Conservation (phyloP, 2,113 vertebrate genomes). For the Pelvicachromis taeniatus region DNA sequence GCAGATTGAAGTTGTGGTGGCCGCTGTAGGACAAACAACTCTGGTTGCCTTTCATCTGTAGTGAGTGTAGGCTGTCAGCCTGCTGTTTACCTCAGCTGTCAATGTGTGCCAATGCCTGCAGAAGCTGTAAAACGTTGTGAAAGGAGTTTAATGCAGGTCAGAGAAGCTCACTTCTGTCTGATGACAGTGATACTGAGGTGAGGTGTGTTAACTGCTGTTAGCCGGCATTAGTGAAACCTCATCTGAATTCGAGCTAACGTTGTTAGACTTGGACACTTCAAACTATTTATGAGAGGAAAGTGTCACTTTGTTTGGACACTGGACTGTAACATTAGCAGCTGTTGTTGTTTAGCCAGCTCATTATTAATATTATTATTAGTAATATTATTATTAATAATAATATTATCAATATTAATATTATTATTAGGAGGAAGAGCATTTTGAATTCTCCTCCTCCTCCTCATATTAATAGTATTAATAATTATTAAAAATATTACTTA, state of each 20-base stretch:
- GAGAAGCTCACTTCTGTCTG: too few species aligned
- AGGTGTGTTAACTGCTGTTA: not conserved
- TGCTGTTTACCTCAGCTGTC: not conserved
- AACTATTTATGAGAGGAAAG: not conserved
- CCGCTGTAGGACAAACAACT: not conserved
- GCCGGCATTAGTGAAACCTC: not conserved
- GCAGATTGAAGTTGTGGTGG: not conserved
- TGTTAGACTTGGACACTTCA: not conserved
- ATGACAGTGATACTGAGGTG: not conserved
- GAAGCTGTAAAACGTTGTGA: too few species aligned
- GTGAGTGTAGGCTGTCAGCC: not conserved
- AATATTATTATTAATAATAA: too few species aligned
- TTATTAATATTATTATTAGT: not conserved
- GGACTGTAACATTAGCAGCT: not conserved
- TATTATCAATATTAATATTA: too few species aligned
- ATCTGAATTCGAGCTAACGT: not conserved
- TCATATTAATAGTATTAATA: too few species aligned
- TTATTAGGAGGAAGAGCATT: too few species aligned
- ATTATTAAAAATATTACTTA: too few species aligned
- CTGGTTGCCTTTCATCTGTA: not conserved
- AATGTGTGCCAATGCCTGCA: not conserved
- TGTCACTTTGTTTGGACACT: not conserved
- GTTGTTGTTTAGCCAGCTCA: not conserved
- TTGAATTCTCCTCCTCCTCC: too few species aligned
- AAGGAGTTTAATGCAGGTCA: too few species aligned